Evolutionary conservation across 2,888 invertebrate species (phyloP), one percentile per base, ranked within the genome.

Genomic region (Cynaeus angustus): DNA sequence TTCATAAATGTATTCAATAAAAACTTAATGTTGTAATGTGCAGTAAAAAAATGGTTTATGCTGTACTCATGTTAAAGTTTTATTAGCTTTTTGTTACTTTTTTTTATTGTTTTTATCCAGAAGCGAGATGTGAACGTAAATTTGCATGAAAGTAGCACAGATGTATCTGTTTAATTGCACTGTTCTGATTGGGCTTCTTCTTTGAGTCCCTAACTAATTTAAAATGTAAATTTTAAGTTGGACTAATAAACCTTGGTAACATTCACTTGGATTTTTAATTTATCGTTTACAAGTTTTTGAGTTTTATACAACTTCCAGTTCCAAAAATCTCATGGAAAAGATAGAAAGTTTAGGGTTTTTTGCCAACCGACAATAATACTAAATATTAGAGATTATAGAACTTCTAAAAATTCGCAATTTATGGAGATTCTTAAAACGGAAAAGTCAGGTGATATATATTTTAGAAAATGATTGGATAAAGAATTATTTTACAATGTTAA

Each of bases 21-120:
- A 38, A 37, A 37, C 21, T 69, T 41, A 69, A 69, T 68, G 62
- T 68, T 69, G 65, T 69, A 65, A 55, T 46, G 58, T 68, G 64
- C 55, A 65, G 65, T 56, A 56, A 56, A 62, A 33, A 56, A 52
- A 33, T 56, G 48, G 21, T 48, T 30, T 21, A 33, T 56, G 66
- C 66, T 66, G 48, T 66, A 56, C 41, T 59, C 56, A 53, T 28
- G 46, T 46, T 64, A 28, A 64, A 53, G 52, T 55, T 65, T 64
- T 53, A 43, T 33, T 13, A 14, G 37, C n/a, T 14, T 30, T 37
- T 61, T 61, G 48, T 53, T 65, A 43, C 41, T 8, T 43, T 45
- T 38, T 56, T 58, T 28, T 28, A 13, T 45, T 55, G 9, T 48
- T 62, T 43, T 37, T 8, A 8, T 50, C 14, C 6, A 28, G 26